phyloP scores from a whole-genome alignment of 2,113 vertebrate genomes.

The Aphyosemion australe region DNA sequence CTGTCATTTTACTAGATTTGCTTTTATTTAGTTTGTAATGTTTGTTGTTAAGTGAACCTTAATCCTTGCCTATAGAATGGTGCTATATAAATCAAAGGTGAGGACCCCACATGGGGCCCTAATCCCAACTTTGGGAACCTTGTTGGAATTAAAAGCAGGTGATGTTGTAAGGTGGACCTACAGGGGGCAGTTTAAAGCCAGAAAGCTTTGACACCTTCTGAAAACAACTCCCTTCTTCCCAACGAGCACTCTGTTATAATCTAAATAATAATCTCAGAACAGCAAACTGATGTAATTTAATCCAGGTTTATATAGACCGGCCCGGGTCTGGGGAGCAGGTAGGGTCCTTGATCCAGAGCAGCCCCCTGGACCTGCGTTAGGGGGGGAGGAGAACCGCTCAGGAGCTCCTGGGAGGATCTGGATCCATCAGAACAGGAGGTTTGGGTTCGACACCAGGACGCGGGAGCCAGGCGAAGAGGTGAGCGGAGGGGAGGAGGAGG shows the following conservation, averaged over 20 bases:
- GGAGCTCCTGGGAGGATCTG: conserved; percentile 10
- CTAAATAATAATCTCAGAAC: no score
- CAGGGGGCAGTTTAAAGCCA: conserved; percentile 57
- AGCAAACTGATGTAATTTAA: conserved; percentile 19
- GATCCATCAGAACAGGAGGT: conserved; percentile 47
- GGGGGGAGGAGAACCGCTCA: conserved; percentile 10
- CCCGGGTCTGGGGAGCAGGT: background rate
- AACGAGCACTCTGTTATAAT: background rate
- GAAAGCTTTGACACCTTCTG: conserved; percentile 9
- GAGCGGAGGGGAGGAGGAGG: conserved; percentile 9
- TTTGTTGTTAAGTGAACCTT: no score
- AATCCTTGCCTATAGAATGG: no score
- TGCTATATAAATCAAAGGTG: no score
- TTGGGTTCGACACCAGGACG: conserved; percentile 35
- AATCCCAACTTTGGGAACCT: no score
- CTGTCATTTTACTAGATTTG: no score
- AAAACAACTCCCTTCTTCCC: conserved; percentile 53
- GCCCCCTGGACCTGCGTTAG: conserved; percentile 21
- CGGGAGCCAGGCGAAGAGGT: conserved; percentile 22
- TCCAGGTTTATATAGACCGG: conserved; percentile 28
- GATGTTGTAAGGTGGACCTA: no score
- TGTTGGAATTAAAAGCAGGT: no score
- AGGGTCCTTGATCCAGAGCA: conserved; percentile 24
- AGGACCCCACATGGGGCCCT: no score
- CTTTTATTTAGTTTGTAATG: no score